Evolutionary conservation across 2,797 vertebrate genomes (phyloP).

Genomic region (Lutjanus argentimaculatus): DNA sequence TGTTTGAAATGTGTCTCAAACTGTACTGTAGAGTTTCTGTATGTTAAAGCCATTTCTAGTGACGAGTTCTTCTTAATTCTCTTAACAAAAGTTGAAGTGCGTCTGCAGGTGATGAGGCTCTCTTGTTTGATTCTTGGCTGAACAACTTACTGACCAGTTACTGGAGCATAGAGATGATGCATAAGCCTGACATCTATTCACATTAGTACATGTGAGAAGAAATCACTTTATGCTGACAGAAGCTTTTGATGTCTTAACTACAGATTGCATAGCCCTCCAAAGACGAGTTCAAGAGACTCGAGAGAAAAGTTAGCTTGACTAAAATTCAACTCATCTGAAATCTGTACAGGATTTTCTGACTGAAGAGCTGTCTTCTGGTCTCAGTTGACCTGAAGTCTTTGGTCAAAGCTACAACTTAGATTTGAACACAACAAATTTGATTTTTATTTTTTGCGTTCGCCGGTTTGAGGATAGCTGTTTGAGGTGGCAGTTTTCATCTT

Average conservation of each 20-base stretch:
- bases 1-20: conserved; percentile 24
- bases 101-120: conserved; percentile 77
- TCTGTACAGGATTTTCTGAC: conserved; percentile 50
- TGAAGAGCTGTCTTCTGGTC: conserved; percentile 37
- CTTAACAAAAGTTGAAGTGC: conserved; percentile 73
- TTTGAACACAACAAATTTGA: conserved; percentile 50
- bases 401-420: conserved; percentile 62
- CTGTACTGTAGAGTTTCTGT: conserved; percentile 36
- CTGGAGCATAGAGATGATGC: conserved; percentile 49
- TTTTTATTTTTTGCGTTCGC: conserved; percentile 31
- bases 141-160: conserved; percentile 37
- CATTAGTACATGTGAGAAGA: conserved; percentile 51
- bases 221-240: conserved; percentile 53
- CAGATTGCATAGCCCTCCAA: conserved; percentile 56
- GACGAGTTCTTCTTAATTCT: conserved; percentile 41
- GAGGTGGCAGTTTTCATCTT: conserved; percentile 48
- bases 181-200: conserved; percentile 65
- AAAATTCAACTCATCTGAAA: conserved; percentile 62
- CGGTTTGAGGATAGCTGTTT: conserved; percentile 43
- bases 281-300: conserved; percentile 48
- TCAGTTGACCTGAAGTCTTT: conserved; percentile 47
- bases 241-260: conserved; percentile 66
- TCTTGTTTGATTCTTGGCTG: conserved; percentile 57
- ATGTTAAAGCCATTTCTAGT: conserved; percentile 56
- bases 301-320: conserved; percentile 58